These are phyloP conservation scores for Buceros bicornis DNA, from an alignment of 2,797 vertebrate species.

Conservation along the genomic window DNA sequence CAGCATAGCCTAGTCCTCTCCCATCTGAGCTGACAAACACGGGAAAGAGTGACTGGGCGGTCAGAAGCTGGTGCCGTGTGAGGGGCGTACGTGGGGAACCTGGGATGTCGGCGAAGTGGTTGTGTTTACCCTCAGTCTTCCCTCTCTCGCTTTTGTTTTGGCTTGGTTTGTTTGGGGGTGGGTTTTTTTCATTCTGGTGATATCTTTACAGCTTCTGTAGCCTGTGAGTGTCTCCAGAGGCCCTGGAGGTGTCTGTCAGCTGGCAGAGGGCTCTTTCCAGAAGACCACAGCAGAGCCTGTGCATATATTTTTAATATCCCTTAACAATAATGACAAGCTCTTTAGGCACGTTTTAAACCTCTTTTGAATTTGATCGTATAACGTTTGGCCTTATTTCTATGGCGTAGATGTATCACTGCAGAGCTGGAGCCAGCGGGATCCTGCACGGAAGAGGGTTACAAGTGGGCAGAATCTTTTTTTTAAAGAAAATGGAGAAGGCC, in stretches of 20 bases:
- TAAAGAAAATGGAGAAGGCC: neutral
- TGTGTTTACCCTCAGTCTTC: neutral
- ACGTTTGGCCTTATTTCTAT: neutral
- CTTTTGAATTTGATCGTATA: neutral
- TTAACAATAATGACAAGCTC: neutral
- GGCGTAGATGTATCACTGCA: neutral
- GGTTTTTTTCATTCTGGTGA: neutral
- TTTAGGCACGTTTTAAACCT: neutral
- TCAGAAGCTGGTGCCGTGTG: neutral
- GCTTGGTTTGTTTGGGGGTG: neutral
- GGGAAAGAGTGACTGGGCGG: neutral
- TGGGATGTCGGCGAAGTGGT: neutral
- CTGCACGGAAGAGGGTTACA: neutral
- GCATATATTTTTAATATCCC: neutral
- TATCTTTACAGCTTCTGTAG: neutral
- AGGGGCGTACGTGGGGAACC: neutral
- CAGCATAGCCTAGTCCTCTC: neutral
- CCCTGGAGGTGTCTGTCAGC: neutral
- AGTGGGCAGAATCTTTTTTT: neutral
- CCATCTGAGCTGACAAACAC: neutral
- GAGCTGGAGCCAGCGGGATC: neutral
- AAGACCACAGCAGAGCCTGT: neutral
- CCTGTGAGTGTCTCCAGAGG: neutral
- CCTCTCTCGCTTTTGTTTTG: neutral
- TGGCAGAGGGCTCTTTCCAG: neutral